Evolutionary conservation across 2,888 invertebrate species (phyloP), one percentile per base, ranked within the genome.

Genomic region (Notocelia uddmanniana): DNA sequence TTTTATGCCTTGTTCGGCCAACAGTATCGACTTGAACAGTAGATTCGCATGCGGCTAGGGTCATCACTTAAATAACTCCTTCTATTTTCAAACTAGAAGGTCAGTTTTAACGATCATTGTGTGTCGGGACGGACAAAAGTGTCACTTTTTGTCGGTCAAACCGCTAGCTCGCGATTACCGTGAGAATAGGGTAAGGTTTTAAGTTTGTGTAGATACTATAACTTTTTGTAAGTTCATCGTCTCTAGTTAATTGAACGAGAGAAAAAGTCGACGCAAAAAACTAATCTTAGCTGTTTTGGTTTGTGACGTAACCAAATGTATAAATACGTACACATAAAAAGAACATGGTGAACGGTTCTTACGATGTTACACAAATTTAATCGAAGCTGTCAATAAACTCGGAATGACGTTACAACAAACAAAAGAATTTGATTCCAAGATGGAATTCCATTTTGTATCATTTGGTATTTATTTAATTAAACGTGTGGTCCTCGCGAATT

Each of bases 1-100:
- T 75, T 78, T 87, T 87, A 88, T 86, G 84, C 83, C 85, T 79
- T 86, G 89, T 88, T 80, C 79, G 76, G 78, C 79, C 81, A 76
- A 75, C 81, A 81, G 82, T 87, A 88, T 89, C 83, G 82, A 85
- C 75, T 89, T 89, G 85, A 80, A 84, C 85, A 70, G 52, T 52
- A 58, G 55, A 66, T 74, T 74, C 45, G 71, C 74, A 71, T 68
- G 72, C 45, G 45, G n/a, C 68, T 75, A 76, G 76, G 76, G 78
- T 76, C 74, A 73, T 64, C 63, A 54, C 58, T 59, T 68, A 64
- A 68, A 73, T 63, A 62, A 64, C 62, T 73, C 64, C 34, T 73
- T 71, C 71, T 67, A 69, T 74, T 74, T 45, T 73, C 55, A 50
- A 74, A 70, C 48, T 62, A 64, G 62, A 75, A 76, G 75, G 75